These are phyloP conservation scores for Liposcelis brunnea DNA, from an alignment of 2,888 invertebrate genomes.

Conservation along the genomic window DNA sequence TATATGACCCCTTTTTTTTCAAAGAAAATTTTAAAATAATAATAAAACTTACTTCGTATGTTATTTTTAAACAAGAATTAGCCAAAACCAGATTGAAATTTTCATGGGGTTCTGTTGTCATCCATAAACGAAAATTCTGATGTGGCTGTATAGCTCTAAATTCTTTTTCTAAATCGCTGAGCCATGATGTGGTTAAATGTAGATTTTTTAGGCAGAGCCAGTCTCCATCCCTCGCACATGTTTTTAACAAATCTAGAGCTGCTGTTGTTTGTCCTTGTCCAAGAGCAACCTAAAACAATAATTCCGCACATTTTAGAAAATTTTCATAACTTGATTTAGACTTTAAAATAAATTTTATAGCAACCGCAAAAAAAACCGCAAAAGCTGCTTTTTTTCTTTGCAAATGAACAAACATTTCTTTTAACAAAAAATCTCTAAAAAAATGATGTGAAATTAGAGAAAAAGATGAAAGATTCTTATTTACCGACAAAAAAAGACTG, in stretches of 20 bases:
- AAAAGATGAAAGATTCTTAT: too few species aligned
- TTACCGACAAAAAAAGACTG: too few species aligned
- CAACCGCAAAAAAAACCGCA: too few species aligned
- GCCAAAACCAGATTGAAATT: conserved; percentile 57
- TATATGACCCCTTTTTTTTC: neutral
- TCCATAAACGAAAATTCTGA: conserved; percentile 57
- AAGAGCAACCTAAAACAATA: conserved; percentile 53
- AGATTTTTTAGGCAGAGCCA: conserved; percentile 72
- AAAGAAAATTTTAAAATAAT: conserved; percentile 3
- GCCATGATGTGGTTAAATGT: conserved; percentile 55
- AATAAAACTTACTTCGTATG: conserved; percentile 42
- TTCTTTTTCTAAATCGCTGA: conserved; percentile 49
- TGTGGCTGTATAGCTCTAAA: conserved; percentile 32
- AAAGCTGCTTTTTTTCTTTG: too few species aligned
- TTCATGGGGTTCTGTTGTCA: conserved; percentile 67
- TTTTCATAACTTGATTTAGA: too few species aligned
- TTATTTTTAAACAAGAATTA: conserved; percentile 61
- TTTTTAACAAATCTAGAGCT: conserved; percentile 38
- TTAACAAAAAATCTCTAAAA: too few species aligned
- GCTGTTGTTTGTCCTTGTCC: conserved; percentile 59
- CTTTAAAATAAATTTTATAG: too few species aligned
- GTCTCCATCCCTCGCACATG: conserved; percentile 41
- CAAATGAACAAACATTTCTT: too few species aligned
- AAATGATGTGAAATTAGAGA: too few species aligned
- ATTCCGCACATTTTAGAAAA: too few species aligned